Evolutionary conservation across 1,140 invertebrate species (phyloP), one percentile per base, ranked within the genome.

Genomic region (Calliphora vicina): DNA sequence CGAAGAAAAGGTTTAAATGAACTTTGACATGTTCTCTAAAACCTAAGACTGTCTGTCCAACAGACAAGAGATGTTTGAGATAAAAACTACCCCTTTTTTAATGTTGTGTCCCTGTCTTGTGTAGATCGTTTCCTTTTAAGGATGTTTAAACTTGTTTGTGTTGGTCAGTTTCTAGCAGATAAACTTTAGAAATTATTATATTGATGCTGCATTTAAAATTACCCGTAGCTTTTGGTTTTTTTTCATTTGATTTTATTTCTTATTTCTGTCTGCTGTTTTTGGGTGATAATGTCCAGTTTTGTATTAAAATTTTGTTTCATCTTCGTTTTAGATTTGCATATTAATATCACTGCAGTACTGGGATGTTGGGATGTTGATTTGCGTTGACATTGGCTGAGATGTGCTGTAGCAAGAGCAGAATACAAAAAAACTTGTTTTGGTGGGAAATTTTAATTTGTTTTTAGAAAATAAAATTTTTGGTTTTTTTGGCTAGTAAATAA

Each of bases 1-100:
- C 45, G 45, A 50, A 50, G 42, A 61, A 67, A 67, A 27, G 45
- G 25, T 84, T 84, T 84, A 85, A 85, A 76, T 89, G 88, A 89
- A 89, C 88, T 89, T 89, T 89, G 88, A 89, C 88, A 87, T 84
- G 85, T 86, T 84, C 82, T 67, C 20, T 45, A 0, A 23, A 20
- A 85, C 82, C 67, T 35, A 72, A 72, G 20, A 23, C 17, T n/a
- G n/a, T n/a, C n/a, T n/a, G 13, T 50, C 26, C 20, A 23, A 13
- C 81, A 71, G 29, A 27, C 20, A 42, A 8, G 8, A 2, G 29
- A 35, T 35, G 29, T 2, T 2, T 35, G 29, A 42, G 74, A 29
- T 29, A 42, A 50, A 78, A 78, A n/a, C 74, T 29, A 78, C 81
- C 57, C 27, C 10, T 42, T 72, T 27, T 25, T n/a, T 35, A 23